Evolutionary conservation across 2,888 invertebrate genomes (phyloP).

Genomic region (Drosophila mulleri): DNA sequence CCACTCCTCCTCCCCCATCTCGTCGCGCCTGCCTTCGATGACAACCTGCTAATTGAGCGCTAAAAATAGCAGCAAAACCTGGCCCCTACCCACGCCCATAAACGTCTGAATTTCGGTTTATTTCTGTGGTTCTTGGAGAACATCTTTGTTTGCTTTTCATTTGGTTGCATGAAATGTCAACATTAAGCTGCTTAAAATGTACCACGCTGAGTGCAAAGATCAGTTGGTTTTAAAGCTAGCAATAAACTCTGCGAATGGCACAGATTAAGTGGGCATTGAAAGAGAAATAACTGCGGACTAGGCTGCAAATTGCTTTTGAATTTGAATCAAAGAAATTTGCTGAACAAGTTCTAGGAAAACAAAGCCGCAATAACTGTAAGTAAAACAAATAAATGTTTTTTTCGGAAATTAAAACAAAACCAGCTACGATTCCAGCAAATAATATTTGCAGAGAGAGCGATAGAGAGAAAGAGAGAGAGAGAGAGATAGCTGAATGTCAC

Average conservation of each 20-base stretch:
- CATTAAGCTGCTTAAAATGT: slow-evolving; percentile 15
- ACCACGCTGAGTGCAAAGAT: slow-evolving; percentile 1
- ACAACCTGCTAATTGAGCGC: slow-evolving; percentile 58
- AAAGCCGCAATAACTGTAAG: neutral
- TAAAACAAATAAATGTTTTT: neutral
- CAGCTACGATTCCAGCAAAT: neutral
- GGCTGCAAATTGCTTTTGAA: neutral
- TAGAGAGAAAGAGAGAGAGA: too few species aligned
- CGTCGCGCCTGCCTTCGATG: neutral
- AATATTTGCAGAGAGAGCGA: neutral
- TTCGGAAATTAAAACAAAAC: neutral
- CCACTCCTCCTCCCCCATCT: neutral
- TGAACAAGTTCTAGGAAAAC: neutral
- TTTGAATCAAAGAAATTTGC: neutral
- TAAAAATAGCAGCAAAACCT: slow-evolving; percentile 41
- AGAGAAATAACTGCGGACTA: neutral
- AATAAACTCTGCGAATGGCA: neutral
- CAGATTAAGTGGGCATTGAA: neutral
- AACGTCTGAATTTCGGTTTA: slow-evolving; percentile 3
- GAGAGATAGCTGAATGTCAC: neutral
- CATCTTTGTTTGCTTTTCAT: slow-evolving; percentile 28
- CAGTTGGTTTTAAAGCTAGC: neutral
- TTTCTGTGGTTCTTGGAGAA: neutral
- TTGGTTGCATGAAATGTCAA: slow-evolving; percentile 15
- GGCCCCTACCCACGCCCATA: neutral